Evolutionary conservation across 2,888 invertebrate species (phyloP).

Genomic region (Pseudolycoriella hygida): DNA sequence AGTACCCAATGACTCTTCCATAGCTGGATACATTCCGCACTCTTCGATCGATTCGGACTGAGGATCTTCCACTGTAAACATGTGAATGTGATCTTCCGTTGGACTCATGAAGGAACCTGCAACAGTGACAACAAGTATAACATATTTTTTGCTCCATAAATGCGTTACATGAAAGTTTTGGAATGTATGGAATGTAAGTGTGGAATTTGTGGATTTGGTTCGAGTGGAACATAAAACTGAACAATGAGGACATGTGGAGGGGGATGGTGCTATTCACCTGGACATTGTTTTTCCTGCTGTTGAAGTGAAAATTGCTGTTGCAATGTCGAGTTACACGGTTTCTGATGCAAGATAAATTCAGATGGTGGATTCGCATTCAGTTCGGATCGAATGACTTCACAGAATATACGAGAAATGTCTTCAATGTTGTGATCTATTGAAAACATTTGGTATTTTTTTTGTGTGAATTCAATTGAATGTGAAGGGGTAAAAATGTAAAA

Average conservation of each 20-base stretch:
- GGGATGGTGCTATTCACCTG: not conserved
- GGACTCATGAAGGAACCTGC: slow-evolving; percentile 8
- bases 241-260: too few relatives aligned
- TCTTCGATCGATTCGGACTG: slow-evolving; percentile 16
- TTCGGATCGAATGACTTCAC: slow-evolving; percentile 22
- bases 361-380: slow-evolving; percentile 16
- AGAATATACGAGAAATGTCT: slow-evolving; percentile 23
- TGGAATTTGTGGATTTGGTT: too few relatives aligned
- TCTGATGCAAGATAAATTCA: slow-evolving; percentile 18
- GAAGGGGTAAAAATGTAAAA: not conserved
- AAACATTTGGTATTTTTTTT: slow-evolving; percentile 14
- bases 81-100: slow-evolving; percentile 17
- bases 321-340: not conserved
- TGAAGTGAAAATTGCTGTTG: not conserved
- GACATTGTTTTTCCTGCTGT: not conserved
- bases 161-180: too few relatives aligned
- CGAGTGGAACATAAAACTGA: too few relatives aligned
- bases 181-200: too few relatives aligned
- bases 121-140: too few relatives aligned
- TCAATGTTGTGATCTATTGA: slow-evolving; percentile 16
- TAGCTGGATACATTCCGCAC: slow-evolving; percentile 22
- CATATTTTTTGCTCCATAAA: too few relatives aligned
- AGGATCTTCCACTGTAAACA: slow-evolving; percentile 16
- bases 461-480: slow-evolving; percentile 10
- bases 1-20: slow-evolving; percentile 21